Evolutionary conservation across 2,113 vertebrate species (phyloP), one percentile per base, ranked within the genome.

Genomic region (Rhinopomastus cyanomelas): DNA sequence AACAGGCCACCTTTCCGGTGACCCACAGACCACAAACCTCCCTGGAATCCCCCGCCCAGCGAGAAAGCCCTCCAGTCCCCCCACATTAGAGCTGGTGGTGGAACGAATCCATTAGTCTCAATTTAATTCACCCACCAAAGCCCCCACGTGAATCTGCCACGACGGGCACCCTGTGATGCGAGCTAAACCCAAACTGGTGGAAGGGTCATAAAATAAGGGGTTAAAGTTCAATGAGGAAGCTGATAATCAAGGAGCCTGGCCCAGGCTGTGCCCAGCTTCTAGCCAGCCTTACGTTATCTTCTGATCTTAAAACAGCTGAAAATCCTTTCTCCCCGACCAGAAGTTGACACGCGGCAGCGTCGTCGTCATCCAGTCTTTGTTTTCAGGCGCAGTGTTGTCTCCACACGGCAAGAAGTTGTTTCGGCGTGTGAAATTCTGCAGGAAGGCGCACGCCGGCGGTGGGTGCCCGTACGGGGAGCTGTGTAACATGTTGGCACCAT

Each of bases 381-480:
- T 95, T 96, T 87, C 80, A 91, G 75, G 49, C 32, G 0, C 79
- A 77, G 69, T 87, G 87, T 93, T 93, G 42, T 74, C 94, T 96
- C 83, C 92, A 79, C 34, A 78, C 91, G 77, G 83, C 76, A 89
- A 92, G 69, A 77, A 75, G 76, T 80, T 92, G 92, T 80, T 93
- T 64, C 84, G 88, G 93, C 84, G 68, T 95, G 90, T 85, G 94
- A 92, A 94, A 90, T 95, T 85, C 92, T 94, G 64, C 84, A 77
- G 92, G 88, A 87, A 95, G 93, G 88, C 92, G 67, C 81, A 95
- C 87, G 4, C 74, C 87, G 78, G n/a, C 1, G 14, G 78, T 88
- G 81, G 90, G 94, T 94, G 92, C 93, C 94, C 92, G 88, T 93
- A 82, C 84, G 94, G 93, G 67, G 88, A 95, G 78, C 84, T 92